Evolutionary conservation across 2,888 invertebrate genomes (phyloP).

Genomic region (Bombylius major): DNA sequence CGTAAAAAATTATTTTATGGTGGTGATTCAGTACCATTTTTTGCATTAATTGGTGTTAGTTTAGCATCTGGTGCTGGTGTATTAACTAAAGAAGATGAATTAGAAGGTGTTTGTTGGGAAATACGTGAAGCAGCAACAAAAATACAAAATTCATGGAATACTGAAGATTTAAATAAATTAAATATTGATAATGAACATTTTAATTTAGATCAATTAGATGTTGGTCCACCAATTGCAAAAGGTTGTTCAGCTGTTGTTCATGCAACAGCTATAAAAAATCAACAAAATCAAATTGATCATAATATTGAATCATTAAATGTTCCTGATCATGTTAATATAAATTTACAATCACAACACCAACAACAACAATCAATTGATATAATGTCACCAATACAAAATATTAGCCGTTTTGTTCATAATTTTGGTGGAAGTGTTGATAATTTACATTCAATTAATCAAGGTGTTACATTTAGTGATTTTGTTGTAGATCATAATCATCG

Average conservation of each 20-base stretch:
- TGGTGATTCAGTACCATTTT: constrained; percentile 59
- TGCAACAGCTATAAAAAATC: constrained; percentile 44
- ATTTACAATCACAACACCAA: background rate
- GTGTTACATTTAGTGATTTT: constrained; percentile 23
- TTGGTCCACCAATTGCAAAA: constrained; percentile 62
- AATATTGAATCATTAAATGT: background rate
- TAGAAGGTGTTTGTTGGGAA: constrained; percentile 66
- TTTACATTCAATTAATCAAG: constrained; percentile 25
- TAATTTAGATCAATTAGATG: constrained; percentile 45
- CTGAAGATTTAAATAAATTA: constrained; percentile 21
- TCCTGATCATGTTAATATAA: background rate
- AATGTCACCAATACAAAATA: constrained; percentile 33
- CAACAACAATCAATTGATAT: constrained; percentile 16
- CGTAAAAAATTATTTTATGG: constrained; percentile 52
- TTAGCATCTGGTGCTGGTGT: constrained; percentile 60
- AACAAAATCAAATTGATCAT: constrained; percentile 8
- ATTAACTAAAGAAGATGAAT: constrained; percentile 61
- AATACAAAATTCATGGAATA: constrained; percentile 29
- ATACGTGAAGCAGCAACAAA: constrained; percentile 45
- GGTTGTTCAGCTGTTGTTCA: constrained; percentile 75
- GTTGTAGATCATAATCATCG: constrained; percentile 12
- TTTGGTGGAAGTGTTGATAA: constrained; percentile 35
- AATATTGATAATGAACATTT: constrained; percentile 33
- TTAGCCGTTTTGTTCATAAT: constrained; percentile 34
- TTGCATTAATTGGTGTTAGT: constrained; percentile 60